Base-by-base conservation (phyloP, 1,140 invertebrate species). In the Papilio glaucus region DNA sequence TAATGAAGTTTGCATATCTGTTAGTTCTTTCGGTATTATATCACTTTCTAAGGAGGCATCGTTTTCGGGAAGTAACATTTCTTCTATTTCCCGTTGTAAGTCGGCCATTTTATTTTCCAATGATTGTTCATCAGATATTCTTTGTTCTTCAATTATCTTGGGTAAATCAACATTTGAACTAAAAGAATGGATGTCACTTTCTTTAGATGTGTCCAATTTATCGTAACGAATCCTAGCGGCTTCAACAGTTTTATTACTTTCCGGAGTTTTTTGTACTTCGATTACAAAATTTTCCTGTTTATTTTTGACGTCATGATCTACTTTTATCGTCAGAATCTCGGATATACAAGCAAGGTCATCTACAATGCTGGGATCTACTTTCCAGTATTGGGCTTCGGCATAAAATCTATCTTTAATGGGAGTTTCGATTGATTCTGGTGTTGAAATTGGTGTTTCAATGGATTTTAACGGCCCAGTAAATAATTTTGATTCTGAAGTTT, bases 91-190 rank as follows among this genome's bases (percentile, higher is more conserved):
- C 77, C 88, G 80, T 79, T 93, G 91, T 71, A 93, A 83, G 75
- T 93, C 91, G 53, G 91, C 91, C 84, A 93, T 92, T 90, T 93
- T 90, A 77, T 79, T 85, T 80, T 93, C 91, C 45, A 93, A 79
- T 1, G 89, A 91, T 33, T 89, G 85, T 77, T 92, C 90, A 57
- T 90, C 87, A 29, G 84, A 83, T 57, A 90, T 80, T 57, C 84
- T 87, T 63, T 76, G 65, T 45, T 78, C 75, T 41, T 21, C 39
- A 49, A 53, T 37, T 37, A 13, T 53, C 15, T n/a, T 37, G 8
- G 67, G 42, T 63, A 15, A 15, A 21, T 65, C 38, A n/a, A 29
- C 18, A 6, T 3, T 33, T 63, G 33, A 21, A 33, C 10, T 24
- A 49, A 15, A 18, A 39, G 61, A 38, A 26, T 4, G 3, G 1